Conservation (phyloP, 2,797 vertebrate genomes). For the Hoplostethus mediterraneus region DNA sequence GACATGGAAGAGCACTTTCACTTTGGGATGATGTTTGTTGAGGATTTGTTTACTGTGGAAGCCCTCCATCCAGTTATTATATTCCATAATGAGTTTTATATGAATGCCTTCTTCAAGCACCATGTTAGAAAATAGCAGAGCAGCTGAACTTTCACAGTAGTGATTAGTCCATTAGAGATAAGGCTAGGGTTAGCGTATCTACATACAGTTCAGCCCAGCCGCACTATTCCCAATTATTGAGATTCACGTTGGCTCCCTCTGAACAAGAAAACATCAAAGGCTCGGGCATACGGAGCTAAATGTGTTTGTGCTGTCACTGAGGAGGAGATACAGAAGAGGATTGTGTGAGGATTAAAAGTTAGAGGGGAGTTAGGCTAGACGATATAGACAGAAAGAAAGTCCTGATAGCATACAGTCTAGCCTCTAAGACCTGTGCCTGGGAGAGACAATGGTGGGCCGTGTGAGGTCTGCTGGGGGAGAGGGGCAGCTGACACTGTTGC, state of each 20-base stretch:
- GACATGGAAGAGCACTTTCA: conserved; percentile 34
- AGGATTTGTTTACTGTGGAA: conserved; percentile 29
- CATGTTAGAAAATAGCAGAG: conserved; percentile 1
- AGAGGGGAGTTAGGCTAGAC: conserved; percentile 4
- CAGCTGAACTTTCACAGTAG: conserved; percentile 23
- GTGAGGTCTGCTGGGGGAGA: conserved; percentile 32
- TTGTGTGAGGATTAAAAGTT: conserved; percentile 36
- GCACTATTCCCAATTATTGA: conserved; percentile 21
- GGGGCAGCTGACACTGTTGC: conserved; percentile 36
- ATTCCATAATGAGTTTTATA: conserved; percentile 23
- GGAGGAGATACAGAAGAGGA: conserved; percentile 29
- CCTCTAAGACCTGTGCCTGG: conserved; percentile 4
- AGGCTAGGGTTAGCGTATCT: conserved; percentile 12
- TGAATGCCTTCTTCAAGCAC: conserved; percentile 39
- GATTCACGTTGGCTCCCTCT: background rate
- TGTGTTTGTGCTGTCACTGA: conserved; percentile 38
- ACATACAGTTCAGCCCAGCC: conserved; percentile 13
- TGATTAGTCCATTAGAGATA: conserved; percentile 35
- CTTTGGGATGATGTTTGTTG: conserved; percentile 40
- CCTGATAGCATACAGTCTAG: conserved; percentile 27
- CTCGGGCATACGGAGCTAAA: conserved; percentile 20
- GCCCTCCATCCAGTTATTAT: conserved; percentile 41
- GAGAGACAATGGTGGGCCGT: conserved; percentile 29
- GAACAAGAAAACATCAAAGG: conserved; percentile 29
- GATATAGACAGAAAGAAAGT: conserved; percentile 37